A percentile compares a stretch with the other conserved stretches of the same genome.
Conservation (phyloP, 1,140 invertebrate species). For the Coenobita brevimanus region DNA sequence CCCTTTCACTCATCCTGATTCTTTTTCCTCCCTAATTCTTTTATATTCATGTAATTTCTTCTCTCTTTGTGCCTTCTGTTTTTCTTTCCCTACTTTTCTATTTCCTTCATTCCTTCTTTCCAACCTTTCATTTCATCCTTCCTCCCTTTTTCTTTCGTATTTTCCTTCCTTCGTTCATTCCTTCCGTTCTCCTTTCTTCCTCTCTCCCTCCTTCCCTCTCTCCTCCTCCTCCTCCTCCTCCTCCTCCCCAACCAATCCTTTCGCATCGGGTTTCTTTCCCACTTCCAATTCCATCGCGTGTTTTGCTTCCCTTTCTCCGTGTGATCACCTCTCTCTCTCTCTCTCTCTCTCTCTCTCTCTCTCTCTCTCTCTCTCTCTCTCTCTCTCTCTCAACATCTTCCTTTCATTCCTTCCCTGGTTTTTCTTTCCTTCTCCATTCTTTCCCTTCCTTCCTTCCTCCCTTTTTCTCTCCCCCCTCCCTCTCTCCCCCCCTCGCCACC, state of each 20-base stretch:
- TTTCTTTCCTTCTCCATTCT: not conserved
- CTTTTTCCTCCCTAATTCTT: not conserved
- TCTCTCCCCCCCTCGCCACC: constrained; percentile 35
- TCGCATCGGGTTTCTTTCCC: too few relatives aligned
- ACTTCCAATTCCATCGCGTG: too few relatives aligned
- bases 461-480: not conserved
- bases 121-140: not conserved
- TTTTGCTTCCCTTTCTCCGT: not conserved
- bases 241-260: not conserved
- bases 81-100: not conserved
- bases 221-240: not conserved
- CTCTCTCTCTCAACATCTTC: not conserved
- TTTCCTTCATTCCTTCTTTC: too few relatives aligned
- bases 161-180: not conserved
- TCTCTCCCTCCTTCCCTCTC: not conserved
- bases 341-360: not conserved
- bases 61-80: not conserved
- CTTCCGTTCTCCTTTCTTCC: too few relatives aligned
- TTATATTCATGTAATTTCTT: not conserved
- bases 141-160: not conserved
- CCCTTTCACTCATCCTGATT: not conserved
- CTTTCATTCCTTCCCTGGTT: not conserved
- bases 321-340: not conserved
- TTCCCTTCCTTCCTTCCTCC: not conserved
- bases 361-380: not conserved